These are phyloP conservation scores for Sebastes itinus DNA, from an alignment of 2,797 vertebrate species.

Conservation along the genomic window DNA sequence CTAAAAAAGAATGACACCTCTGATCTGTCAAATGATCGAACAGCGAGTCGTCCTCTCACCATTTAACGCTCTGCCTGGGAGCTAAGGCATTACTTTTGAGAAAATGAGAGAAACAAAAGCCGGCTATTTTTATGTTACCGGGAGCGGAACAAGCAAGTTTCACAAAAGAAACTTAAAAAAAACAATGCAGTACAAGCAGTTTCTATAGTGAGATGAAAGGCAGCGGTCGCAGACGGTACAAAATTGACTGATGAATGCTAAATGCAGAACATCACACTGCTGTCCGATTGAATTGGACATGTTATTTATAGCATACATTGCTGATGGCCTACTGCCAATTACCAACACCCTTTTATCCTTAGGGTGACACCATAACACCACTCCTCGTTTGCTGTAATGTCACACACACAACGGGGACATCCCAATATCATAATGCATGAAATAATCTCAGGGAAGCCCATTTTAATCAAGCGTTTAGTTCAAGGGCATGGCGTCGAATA, in stretches of 20 bases:
- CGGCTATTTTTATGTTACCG: slow-evolving; percentile 31
- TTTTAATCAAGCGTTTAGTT: slow-evolving; percentile 46
- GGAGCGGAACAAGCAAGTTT: slow-evolving; percentile 24
- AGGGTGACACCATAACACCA: not conserved
- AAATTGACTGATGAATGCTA: slow-evolving; percentile 32
- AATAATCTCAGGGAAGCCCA: slow-evolving; percentile 48
- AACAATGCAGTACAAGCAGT: not conserved
- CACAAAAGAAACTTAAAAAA: slow-evolving; percentile 17
- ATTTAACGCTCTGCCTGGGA: slow-evolving; percentile 31
- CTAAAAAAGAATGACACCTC: slow-evolving; percentile 20
- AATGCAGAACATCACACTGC: slow-evolving; percentile 34
- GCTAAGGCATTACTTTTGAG: slow-evolving; percentile 26
- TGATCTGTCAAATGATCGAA: slow-evolving; percentile 35
- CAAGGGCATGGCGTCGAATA: slow-evolving; percentile 31
- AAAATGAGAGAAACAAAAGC: slow-evolving; percentile 31
- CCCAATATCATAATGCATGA: slow-evolving; percentile 41
- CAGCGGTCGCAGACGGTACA: not conserved
- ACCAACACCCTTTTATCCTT: slow-evolving; percentile 1
- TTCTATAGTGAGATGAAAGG: slow-evolving; percentile 40
- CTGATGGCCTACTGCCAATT: slow-evolving; percentile 19
- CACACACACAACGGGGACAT: not conserved
- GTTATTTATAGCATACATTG: slow-evolving; percentile 2
- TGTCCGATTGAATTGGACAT: not conserved
- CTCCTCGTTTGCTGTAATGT: not conserved
- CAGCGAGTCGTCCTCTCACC: slow-evolving; percentile 3